Percentiles rank a stretch among this genome's conserved stretches.
These are phyloP conservation scores for Eledona agricola DNA, from an alignment of 2,888 invertebrate genomes.

Conservation along the genomic window DNA sequence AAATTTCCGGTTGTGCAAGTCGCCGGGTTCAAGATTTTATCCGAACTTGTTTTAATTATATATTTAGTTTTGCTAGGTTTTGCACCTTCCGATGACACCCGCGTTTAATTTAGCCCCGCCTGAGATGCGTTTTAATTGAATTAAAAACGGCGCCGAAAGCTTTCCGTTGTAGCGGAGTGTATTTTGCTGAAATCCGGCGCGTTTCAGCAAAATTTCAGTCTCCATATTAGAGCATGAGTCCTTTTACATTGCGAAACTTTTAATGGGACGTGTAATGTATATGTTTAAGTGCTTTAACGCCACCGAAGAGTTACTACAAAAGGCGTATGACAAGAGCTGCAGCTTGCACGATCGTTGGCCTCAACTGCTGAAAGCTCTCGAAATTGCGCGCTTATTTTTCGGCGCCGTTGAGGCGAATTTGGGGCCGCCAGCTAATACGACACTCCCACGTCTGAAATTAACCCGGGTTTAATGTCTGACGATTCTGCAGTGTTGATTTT, in stretches of 20 bases:
- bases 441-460: conserved; percentile 1
- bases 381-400: conserved; percentile 23
- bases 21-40: too few species aligned
- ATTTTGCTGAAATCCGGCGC: conserved; percentile 5
- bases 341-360: neutral
- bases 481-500: conserved; percentile 14
- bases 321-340: neutral
- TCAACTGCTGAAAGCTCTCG: conserved; percentile 3
- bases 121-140: conserved; percentile 16
- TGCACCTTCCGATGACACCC: too few species aligned
- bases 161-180: conserved; percentile 12
- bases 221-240: conserved; percentile 9
- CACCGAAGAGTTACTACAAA: conserved; percentile 12
- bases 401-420: conserved; percentile 10
- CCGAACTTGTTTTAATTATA: too few species aligned
- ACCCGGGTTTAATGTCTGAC: conserved; percentile 13
- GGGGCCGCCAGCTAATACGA: conserved; percentile 2
- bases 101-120: too few species aligned
- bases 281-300: conserved; percentile 14
- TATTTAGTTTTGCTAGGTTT: conserved; percentile 13
- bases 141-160: conserved; percentile 25
- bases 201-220: conserved; percentile 5
- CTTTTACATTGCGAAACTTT: conserved; percentile 14
- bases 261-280: conserved; percentile 12
- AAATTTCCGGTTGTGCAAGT: neutral